Base-by-base conservation (phyloP, 2,888 invertebrate species). In the Marronus borbonicus region DNA sequence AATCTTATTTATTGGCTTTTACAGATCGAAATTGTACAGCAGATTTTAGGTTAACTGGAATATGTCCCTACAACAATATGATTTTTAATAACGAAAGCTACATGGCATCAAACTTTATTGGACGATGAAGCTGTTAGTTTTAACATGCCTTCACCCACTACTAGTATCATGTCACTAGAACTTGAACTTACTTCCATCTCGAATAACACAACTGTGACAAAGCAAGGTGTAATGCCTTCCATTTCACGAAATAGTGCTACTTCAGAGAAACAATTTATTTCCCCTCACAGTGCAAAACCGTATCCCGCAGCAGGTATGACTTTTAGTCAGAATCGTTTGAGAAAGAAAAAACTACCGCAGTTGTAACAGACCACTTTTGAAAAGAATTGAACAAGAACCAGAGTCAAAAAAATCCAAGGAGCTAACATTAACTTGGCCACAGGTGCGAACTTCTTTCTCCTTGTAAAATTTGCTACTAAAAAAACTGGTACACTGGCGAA, bases 81-180 rank as follows among this genome's bases (percentile, higher is more conserved):
- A 78, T 76, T 39, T 76, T 78, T 60, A 64, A 49, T 39, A 76
- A 78, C n/a, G 76, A 75, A 36, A 52, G 62, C 31, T 78, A 74
- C 36, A 78, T 75, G 64, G 74, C 78, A 20, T 12, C 76, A 36
- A 66, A 66, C 39, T 66, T 17, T 39, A 66, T 5, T 36, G 49
- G 39, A 44, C 12, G 17, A 39, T 44, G 17, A 17, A 66, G 39
- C 20, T 36, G 49, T 44, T 5, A 39, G 8, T 66, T 44, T 31
- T 66, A 66, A 39, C 50, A 5, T 52, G 52, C 5, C 52, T n/a
- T 52, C 52, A 1, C 1, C 5, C 5, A 14, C 17, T 52, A 52
- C n/a, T 52, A 52, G 52, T 52, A 52, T 5, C 17, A 52, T 3
- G 17, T 52, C 52, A 52, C n/a, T n/a, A 14, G 14, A 14, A n/a